Evolutionary conservation across 2,888 invertebrate genomes (phyloP).

Genomic region (Electrophaes corylata): DNA sequence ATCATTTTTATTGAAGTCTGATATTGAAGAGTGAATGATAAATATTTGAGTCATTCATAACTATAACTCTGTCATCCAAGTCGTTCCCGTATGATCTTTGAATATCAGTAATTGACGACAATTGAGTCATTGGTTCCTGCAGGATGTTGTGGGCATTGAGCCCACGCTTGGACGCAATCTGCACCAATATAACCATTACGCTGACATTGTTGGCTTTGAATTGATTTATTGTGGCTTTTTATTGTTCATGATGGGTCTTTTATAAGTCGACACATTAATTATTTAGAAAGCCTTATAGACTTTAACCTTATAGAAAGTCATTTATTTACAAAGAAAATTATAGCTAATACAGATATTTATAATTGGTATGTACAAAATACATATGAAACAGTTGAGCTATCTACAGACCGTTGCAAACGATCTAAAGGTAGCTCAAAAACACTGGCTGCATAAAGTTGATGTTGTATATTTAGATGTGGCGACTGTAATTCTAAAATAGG

Average conservation of each 20-base stretch:
- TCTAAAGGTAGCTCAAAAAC: no score
- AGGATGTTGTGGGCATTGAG: conserved; percentile 42
- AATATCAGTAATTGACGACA: conserved; percentile 36
- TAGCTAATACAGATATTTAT: no score
- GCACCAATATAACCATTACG: conserved; percentile 34
- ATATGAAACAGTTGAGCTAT: no score
- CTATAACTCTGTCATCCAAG: conserved; percentile 10
- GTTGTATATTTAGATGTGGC: no score
- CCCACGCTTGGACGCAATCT: conserved; percentile 40
- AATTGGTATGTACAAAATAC: no score
- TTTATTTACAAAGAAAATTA: no score
- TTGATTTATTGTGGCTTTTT: conserved; percentile 31
- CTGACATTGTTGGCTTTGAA: conserved; percentile 32
- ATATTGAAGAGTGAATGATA: not conserved
- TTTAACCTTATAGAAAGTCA: no score
- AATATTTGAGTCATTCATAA: not conserved
- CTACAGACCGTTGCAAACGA: no score
- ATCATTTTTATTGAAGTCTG: no score
- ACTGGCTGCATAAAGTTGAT: no score
- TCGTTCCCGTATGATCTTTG: conserved; percentile 24
- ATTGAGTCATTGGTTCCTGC: conserved; percentile 38
- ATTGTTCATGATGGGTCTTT: not conserved
- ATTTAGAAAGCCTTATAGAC: no score
- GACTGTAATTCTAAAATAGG: no score
- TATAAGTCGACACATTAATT: not conserved